Evolutionary conservation across 2,797 vertebrate species (phyloP), one percentile per base, ranked within the genome.

Genomic region (Octomys mimax): DNA sequence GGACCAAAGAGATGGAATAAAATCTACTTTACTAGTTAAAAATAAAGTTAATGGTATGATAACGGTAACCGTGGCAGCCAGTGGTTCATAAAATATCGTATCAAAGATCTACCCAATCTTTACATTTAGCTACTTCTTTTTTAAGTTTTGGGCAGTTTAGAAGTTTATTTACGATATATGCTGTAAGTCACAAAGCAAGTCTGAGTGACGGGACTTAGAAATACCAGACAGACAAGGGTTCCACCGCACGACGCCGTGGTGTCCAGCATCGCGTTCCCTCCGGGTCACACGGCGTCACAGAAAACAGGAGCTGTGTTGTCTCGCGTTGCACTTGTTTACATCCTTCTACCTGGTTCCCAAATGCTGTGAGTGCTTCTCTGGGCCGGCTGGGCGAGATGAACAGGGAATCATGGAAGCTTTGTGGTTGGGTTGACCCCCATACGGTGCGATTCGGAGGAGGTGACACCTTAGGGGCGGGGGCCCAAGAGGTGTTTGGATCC

Each of bases 231-330:
- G 28, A 59, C 1, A 22, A 79, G 54, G 89, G 18, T 4, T 22
- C 2, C 33, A 39, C 19, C 0, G 2, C 6, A 6, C 24, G 24
- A 66, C 8, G 4, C 5, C 14, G 14, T n/a, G 62, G 3, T 1
- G 6, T 3, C 11, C 0, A 0, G 39, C 10, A 6, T 14, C 54
- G 11, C 3, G 9, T 31, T 22, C 7, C n/a, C 88, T 16, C 14
- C 71, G 24, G 1, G 4, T 46, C 16, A 77, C 42, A n/a, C 4
- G 1, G 1, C 9, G 16, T 33, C 21, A 4, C 1, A 24, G 57
- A 73, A 24, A 52, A 8, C 26, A 75, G 62, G 22, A 5, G 11
- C 3, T 57, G 12, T 28, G 2, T 64, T 42, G n/a, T 57, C 61
- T 36, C 42, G 46, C 12, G 6, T 1, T 57, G 31, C 2, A 21